These are phyloP conservation scores for Manduca sexta DNA, from an alignment of 1,140 invertebrate species.

Conservation along the genomic window DNA sequence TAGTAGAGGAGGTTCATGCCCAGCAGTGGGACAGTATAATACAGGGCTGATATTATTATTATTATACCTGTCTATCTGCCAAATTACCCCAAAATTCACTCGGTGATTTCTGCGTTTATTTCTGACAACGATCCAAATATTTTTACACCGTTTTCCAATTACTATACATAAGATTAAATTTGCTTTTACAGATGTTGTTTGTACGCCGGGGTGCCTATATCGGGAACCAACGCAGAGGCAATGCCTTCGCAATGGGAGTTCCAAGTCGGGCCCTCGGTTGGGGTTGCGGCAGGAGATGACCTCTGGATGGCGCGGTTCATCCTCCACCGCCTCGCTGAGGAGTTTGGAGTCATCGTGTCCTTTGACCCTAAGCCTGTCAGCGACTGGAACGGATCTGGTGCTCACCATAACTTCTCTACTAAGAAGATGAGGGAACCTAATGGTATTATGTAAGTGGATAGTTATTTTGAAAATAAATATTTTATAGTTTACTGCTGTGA, in stretches of 20 bases:
- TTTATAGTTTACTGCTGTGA: no score
- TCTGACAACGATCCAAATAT: no score
- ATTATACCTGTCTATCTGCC: no score
- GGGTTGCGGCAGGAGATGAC: constrained; percentile 91
- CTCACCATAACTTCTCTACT: constrained; percentile 94
- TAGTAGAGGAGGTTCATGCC: no score
- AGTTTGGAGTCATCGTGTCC: constrained; percentile 89
- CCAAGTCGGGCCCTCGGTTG: constrained; percentile 85
- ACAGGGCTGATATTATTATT: no score
- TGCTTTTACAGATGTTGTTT: constrained; percentile 73
- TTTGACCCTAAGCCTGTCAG: constrained; percentile 93
- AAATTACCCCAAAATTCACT: no score
- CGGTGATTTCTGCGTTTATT: no score
- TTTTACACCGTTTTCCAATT: no score
- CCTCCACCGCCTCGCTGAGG: constrained; percentile 90
- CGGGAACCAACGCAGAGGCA: constrained; percentile 96
- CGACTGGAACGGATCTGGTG: constrained; percentile 95
- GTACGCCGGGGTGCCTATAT: constrained; percentile 93
- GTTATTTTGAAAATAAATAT: background rate
- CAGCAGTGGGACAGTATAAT: no score
- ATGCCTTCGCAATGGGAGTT: constrained; percentile 90
- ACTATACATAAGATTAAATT: background rate
- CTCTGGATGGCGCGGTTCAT: constrained; percentile 93
- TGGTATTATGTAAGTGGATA: constrained; percentile 9
- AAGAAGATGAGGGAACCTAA: constrained; percentile 82